Conservation (phyloP, 2,888 invertebrate species). For the Agrotis segetum region DNA sequence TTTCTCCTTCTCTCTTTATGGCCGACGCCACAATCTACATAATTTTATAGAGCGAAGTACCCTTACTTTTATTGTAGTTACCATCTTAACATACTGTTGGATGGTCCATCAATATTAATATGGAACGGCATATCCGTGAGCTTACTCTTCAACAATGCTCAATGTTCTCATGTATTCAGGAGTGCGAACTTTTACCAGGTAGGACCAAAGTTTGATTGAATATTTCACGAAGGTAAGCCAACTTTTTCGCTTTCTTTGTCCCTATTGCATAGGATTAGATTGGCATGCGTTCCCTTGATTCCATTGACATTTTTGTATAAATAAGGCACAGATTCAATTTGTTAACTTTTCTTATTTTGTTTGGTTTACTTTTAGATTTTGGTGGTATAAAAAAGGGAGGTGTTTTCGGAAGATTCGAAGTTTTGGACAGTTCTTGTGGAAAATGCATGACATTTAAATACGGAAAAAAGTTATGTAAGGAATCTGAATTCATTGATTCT, state of each 20-base stretch:
- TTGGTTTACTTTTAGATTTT: neutral
- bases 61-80: too few relatives aligned
- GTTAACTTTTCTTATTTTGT: conserved; percentile 23
- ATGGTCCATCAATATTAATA: too few relatives aligned
- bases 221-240: conserved; percentile 73
- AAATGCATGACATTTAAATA: too few relatives aligned
- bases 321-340: conserved; percentile 53
- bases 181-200: conserved; percentile 71
- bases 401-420: neutral
- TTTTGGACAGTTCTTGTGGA: neutral
- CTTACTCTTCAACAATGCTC: neutral
- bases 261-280: conserved; percentile 69
- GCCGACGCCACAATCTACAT: too few relatives aligned
- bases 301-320: conserved; percentile 48
- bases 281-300: conserved; percentile 57
- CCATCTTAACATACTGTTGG: too few relatives aligned
- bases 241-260: conserved; percentile 73
- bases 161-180: conserved; percentile 57
- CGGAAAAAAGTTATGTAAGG: too few relatives aligned
- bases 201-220: conserved; percentile 82
- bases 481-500: too few relatives aligned
- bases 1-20: too few relatives aligned
- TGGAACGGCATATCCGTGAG: conserved; percentile 26
- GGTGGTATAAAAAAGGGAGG: neutral
- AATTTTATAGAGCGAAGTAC: too few relatives aligned